phyloP scores from a whole-genome alignment of 2,888 invertebrate genomes.

The Cynaeus angustus region DNA sequence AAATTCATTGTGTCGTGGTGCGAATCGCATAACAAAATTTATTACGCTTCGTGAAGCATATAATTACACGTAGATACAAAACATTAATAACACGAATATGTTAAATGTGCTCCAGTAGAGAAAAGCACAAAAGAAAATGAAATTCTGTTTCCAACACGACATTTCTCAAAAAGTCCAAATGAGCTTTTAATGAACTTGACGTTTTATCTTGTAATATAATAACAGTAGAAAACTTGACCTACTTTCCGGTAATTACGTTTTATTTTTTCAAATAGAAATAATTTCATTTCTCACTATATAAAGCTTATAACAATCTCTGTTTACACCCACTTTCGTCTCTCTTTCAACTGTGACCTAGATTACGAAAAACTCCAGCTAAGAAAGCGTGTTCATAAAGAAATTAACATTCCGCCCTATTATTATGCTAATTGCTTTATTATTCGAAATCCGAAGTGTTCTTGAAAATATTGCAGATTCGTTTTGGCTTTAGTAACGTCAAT shows the following conservation, averaged over 20 bases:
- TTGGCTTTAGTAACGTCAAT: no score
- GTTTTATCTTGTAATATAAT: not conserved
- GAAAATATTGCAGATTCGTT: not conserved
- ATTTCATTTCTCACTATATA: not conserved
- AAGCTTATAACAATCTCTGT: not conserved
- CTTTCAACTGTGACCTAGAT: not conserved
- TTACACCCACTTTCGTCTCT: not conserved
- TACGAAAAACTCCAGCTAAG: not conserved
- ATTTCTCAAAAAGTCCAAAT: not conserved
- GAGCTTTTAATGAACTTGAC: not conserved
- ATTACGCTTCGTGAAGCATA: not conserved
- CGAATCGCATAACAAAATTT: not conserved
- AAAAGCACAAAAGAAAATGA: not conserved
- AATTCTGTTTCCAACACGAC: not conserved
- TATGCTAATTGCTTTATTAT: slow-evolving; percentile 10
- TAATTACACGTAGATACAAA: not conserved
- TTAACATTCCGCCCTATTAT: not conserved
- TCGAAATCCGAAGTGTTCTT: not conserved
- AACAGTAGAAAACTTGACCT: not conserved
- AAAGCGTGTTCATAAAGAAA: not conserved
- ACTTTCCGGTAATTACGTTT: not conserved
- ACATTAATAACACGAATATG: not conserved
- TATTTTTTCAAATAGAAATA: not conserved
- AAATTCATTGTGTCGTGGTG: not conserved
- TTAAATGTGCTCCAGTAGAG: not conserved